These are phyloP conservation scores for Drosophila flavopinicola DNA, from an alignment of 2,888 invertebrate genomes.

Conservation along the genomic window DNA sequence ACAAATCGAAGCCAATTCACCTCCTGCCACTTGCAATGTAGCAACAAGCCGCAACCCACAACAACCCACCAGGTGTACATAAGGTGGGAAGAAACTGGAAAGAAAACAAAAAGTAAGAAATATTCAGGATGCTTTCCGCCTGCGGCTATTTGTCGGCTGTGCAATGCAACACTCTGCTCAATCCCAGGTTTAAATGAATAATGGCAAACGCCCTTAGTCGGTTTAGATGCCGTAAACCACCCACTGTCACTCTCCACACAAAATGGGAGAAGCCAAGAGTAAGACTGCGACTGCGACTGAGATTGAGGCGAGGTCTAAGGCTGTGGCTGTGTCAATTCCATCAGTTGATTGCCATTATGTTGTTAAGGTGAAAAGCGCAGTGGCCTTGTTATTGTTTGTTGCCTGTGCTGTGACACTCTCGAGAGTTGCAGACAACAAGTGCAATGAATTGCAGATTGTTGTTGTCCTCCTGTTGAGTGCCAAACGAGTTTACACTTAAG, in stretches of 20 bases:
- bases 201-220: constrained; percentile 45
- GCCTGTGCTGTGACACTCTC: not conserved
- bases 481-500: constrained; percentile 75
- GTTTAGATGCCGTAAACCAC: constrained; percentile 9
- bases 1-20: constrained; percentile 63
- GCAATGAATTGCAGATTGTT: constrained; percentile 55
- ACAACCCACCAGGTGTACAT: not conserved
- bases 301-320: constrained; percentile 8
- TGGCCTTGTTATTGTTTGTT: constrained; percentile 34
- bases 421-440: constrained; percentile 17
- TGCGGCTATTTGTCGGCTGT: constrained; percentile 62
- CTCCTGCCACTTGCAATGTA: constrained; percentile 4
- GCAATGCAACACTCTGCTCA: constrained; percentile 64
- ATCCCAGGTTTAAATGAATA: constrained; percentile 72
- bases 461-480: constrained; percentile 41
- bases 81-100: not conserved
- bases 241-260: constrained; percentile 2
- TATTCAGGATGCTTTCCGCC: constrained; percentile 35
- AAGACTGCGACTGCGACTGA: constrained; percentile 1
- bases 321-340: constrained; percentile 63
- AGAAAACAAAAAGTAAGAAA: constrained; percentile 21
- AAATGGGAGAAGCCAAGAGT: constrained; percentile 7
- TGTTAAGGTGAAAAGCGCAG: constrained; percentile 72
- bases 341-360: constrained; percentile 76
- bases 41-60: constrained; percentile 14